These are phyloP conservation scores for Oligia latruncula DNA, from an alignment of 2,888 invertebrate species.

Conservation along the genomic window DNA sequence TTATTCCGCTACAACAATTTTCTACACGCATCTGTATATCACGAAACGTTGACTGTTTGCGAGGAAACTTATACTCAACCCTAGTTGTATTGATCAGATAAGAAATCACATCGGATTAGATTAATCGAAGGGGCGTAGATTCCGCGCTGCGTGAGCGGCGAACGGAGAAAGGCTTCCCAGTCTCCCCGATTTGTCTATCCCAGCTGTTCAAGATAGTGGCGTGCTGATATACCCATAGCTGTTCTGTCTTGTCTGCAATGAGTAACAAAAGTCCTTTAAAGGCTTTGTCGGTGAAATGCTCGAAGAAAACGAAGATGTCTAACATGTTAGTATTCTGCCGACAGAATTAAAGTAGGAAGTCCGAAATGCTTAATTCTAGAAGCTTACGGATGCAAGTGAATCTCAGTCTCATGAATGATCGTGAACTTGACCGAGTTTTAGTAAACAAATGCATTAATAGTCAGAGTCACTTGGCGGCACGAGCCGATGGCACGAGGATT, in stretches of 20 bases:
- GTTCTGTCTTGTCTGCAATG: slow-evolving; percentile 25
- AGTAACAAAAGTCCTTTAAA: slow-evolving; percentile 32
- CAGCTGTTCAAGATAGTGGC: slow-evolving; percentile 71
- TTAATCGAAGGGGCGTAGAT: slow-evolving; percentile 73
- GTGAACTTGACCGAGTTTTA: slow-evolving; percentile 66
- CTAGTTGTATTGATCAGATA: slow-evolving; percentile 69
- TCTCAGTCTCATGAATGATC: slow-evolving; percentile 55
- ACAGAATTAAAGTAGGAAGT: slow-evolving; percentile 9
- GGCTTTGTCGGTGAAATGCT: slow-evolving; percentile 31
- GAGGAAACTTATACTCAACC: slow-evolving; percentile 64
- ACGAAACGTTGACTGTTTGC: slow-evolving; percentile 58
- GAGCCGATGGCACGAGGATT: slow-evolving; percentile 77
- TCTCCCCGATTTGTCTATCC: slow-evolving; percentile 74
- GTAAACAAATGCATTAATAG: slow-evolving; percentile 74
- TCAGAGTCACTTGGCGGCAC: slow-evolving; percentile 74
- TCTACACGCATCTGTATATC: slow-evolving; percentile 73
- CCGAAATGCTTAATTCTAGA: slow-evolving; percentile 56
- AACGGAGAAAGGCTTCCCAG: slow-evolving; percentile 74
- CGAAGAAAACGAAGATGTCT: slow-evolving; percentile 34
- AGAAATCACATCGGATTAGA: slow-evolving; percentile 74
- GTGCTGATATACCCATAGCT: slow-evolving; percentile 70
- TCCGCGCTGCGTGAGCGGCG: slow-evolving; percentile 72
- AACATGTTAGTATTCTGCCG: slow-evolving; percentile 38
- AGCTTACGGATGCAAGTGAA: slow-evolving; percentile 35
- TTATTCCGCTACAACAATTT: slow-evolving; percentile 77